These are phyloP conservation scores for Epinephelus lanceolatus DNA, from an alignment of 2,113 vertebrate genomes.

Conservation along the genomic window DNA sequence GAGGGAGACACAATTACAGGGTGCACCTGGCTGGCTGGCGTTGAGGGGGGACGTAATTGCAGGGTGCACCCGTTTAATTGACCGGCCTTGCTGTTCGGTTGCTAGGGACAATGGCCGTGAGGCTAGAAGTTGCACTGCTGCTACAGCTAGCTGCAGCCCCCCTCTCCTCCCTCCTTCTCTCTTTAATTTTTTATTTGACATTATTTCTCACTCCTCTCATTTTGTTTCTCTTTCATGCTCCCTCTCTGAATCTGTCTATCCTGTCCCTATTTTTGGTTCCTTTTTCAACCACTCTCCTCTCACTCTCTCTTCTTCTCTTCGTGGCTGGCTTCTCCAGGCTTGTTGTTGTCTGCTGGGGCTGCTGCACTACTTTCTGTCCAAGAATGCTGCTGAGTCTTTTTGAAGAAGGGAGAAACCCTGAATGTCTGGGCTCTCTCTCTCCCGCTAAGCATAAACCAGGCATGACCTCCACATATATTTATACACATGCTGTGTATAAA, in stretches of 20 bases:
- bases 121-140: constrained; percentile 62
- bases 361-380: constrained; percentile 71
- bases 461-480: constrained; percentile 63
- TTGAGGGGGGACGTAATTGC: constrained; percentile 79
- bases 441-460: constrained; percentile 68
- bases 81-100: constrained; percentile 72
- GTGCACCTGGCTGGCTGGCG: constrained; percentile 78
- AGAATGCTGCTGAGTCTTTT: constrained; percentile 69
- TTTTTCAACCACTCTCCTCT: neutral
- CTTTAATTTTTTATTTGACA: neutral
- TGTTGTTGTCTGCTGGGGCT: constrained; percentile 82
- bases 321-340: constrained; percentile 79
- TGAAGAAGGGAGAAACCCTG: constrained; percentile 59
- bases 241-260: neutral
- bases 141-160: constrained; percentile 70
- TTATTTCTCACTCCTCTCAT: neutral
- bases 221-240: constrained; percentile 14
- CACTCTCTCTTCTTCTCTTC: constrained; percentile 11
- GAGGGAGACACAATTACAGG: constrained; percentile 81
- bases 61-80: constrained; percentile 79
- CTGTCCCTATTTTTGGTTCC: neutral
- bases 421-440: constrained; percentile 59
- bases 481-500: constrained; percentile 33
- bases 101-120: constrained; percentile 61
- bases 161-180: constrained; percentile 19